phyloP scores from a whole-genome alignment of 2,888 invertebrate species.

The Cheilosia urbana region DNA sequence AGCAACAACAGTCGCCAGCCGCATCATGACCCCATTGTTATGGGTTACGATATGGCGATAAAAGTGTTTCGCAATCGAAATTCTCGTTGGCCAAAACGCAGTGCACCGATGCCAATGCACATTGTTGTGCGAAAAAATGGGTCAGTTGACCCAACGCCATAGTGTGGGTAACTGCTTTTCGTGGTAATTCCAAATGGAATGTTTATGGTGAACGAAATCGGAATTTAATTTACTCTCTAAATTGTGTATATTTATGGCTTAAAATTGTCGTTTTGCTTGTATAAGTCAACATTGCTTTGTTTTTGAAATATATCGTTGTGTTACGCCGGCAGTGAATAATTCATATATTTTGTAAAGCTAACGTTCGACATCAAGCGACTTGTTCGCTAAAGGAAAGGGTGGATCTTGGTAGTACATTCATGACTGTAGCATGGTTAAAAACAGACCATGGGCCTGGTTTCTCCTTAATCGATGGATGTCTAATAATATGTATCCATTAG shows the following conservation, averaged over 20 bases:
- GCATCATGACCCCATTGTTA: slow-evolving; percentile 32
- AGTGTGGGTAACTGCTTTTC: slow-evolving; percentile 45
- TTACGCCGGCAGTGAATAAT: neutral
- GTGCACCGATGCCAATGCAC: slow-evolving; percentile 35
- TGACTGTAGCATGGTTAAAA: no score
- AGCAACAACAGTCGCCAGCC: slow-evolving; percentile 36
- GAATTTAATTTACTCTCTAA: slow-evolving; percentile 39
- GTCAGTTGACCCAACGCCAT: slow-evolving; percentile 36
- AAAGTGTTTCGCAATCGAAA: slow-evolving; percentile 26
- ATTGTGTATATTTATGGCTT: neutral
- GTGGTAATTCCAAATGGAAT: slow-evolving; percentile 12
- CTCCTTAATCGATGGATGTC: no score
- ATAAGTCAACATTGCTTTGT: neutral
- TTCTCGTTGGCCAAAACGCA: slow-evolving; percentile 47
- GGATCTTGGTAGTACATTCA: no score
- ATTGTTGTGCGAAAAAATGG: slow-evolving; percentile 29
- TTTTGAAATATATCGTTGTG: neutral
- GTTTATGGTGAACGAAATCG: slow-evolving; percentile 39
- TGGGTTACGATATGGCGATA: slow-evolving; percentile 14
- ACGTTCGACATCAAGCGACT: no score
- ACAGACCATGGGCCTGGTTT: no score
- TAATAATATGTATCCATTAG: no score
- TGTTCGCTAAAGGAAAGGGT: no score
- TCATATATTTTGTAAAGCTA: no score
- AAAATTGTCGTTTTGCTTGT: neutral